Base-by-base conservation (phyloP, 1,140 invertebrate genomes). In the Leptinotarsa texana region DNA sequence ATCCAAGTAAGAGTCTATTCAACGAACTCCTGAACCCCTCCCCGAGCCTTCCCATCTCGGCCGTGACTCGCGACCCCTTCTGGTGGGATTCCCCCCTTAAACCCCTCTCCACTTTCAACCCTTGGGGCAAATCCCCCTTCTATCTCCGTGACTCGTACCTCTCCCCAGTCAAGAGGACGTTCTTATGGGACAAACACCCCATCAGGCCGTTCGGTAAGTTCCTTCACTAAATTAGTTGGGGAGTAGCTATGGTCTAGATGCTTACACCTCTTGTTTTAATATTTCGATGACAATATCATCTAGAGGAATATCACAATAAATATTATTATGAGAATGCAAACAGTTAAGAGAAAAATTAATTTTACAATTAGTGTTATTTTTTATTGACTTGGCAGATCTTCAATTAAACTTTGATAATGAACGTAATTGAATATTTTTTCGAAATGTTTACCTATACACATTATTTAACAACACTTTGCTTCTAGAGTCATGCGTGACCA, bases 171-270 rank as follows among this genome's bases (percentile, higher is more conserved):
- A 95, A 95, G 89, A 92, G 93, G 86, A 92, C 91, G 86, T 95
- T 94, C 88, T 89, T 95, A 79, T 95, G 94, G 94, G 92, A 92
- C 84, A 92, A 93, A 87, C 94, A 96, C 86, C 94, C 94, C 83
- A 90, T 94, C 85, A 92, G 94, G 88, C 93, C 95, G 84, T 93
- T 94, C 86, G 94, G 93, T 88, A 91, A 89, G 87, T 89, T 65
- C 51, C 77, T 57, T 57, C n/a, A 18, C 51, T n/a, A 18, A 57
- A n/a, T 8, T 57, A 18, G 51, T 57, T 57, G 51, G 51, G 51
- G 51, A n/a, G 51, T 57, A 13, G 51, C 51, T 57, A 17, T 57
- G 51, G 51, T 57, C 51, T 13, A 57, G 15, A 18, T 57, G 51
- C 51, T 57, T 57, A 18, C n/a, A 42, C 51, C 51, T 57, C 51